Evolutionary conservation across 2,113 vertebrate species (phyloP), one percentile per base, ranked within the genome.

Genomic region (Alaudala cheleensis): DNA sequence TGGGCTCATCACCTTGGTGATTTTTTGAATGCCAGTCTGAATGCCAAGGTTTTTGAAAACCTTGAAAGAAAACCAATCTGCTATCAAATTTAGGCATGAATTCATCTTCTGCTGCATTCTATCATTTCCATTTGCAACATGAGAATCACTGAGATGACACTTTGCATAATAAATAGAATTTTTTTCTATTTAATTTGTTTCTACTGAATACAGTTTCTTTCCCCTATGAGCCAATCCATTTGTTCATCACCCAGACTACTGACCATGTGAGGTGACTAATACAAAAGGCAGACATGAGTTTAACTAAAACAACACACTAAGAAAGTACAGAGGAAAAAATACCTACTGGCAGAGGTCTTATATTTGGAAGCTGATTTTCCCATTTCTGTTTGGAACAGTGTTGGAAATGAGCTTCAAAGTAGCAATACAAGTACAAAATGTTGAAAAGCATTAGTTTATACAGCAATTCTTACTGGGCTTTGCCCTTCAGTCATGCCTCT

Each of bases 401-500:
- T 57, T 89, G 82, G 80, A 96, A 94, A 85, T 73, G 24, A 96
- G 86, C 65, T 92, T 93, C 80, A 91, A 95, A 96, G 85, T 81
- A 95, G 69, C 74, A 96, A 77, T 37, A 64, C 8, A 49, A 92
- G 50, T 88, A 87, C 81, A 88, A 84, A 84, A 88, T 58, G 57
- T 89, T 96, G 83, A 96, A 93, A 93, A 96, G 50, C 31, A 60
- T 82, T 87, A 82, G 57, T 96, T 96, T 95, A 91, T 96, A 91
- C 60, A 91, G 56, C 61, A 93, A 64, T 92, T 97, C 88, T 96
- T 89, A 85, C 86, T 72, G 71, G 95, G 84, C 65, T 97, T 96
- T 97, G 81, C 94, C 96, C 94, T 97, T 98, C 90, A 93, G 90
- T 96, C 6, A 53, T 93, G 94, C 95, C 85, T 97, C 94, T 92